phyloP scores from a whole-genome alignment of 2,797 vertebrate species.

The Synaphobranchus kaupii region DNA sequence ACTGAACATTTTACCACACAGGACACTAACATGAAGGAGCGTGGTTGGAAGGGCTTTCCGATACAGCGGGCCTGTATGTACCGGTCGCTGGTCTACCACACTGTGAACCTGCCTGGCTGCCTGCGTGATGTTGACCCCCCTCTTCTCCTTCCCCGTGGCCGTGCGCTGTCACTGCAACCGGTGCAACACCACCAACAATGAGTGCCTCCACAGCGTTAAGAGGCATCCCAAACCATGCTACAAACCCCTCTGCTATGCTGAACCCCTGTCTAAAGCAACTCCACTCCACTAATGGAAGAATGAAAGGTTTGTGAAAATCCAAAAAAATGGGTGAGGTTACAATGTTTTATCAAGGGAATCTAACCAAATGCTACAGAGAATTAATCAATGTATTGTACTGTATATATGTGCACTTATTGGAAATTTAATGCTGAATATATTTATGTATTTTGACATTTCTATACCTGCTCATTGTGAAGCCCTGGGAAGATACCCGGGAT shows the following conservation, averaged over 20 bases:
- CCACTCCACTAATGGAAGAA: neutral
- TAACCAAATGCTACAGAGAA: neutral
- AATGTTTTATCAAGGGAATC: too few species aligned
- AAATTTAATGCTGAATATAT: too few species aligned
- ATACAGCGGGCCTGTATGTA: conserved; percentile 85
- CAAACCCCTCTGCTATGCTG: neutral
- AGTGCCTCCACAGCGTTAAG: conserved; percentile 70
- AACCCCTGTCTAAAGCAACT: neutral
- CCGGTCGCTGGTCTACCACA: conserved; percentile 74
- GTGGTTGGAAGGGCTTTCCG: conserved; percentile 73
- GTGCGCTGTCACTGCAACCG: conserved; percentile 78
- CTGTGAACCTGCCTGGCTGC: conserved; percentile 78
- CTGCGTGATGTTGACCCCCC: conserved; percentile 71
- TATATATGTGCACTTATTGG: too few species aligned
- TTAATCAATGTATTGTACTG: too few species aligned
- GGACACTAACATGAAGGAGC: conserved; percentile 83
- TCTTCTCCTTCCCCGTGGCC: conserved; percentile 81
- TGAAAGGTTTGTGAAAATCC: neutral
- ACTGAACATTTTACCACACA: conserved; percentile 47
- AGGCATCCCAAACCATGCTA: conserved; percentile 46
- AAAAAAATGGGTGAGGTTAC: neutral
- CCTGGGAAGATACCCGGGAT: too few species aligned
- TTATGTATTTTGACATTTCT: too few species aligned
- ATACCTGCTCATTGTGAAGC: too few species aligned
- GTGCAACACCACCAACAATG: conserved; percentile 79